Evolutionary conservation across 2,888 invertebrate species (phyloP).

Genomic region (Erebia epiphron): DNA sequence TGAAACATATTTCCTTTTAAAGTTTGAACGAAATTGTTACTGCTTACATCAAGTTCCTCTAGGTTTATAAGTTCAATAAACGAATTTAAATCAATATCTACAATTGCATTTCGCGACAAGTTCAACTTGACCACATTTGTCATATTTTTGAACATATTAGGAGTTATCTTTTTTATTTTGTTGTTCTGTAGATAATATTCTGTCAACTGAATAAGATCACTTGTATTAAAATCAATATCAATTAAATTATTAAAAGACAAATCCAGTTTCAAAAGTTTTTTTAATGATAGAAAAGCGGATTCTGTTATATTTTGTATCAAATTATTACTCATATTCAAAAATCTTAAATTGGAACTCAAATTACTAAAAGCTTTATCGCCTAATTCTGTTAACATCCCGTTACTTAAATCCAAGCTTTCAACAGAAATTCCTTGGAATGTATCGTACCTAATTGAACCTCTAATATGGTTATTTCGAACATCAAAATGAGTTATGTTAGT

Average conservation of each 20-base stretch:
- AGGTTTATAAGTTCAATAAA: constrained; percentile 30
- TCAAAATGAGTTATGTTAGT: constrained; percentile 31
- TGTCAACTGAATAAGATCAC: constrained; percentile 25
- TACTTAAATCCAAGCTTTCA: constrained; percentile 29
- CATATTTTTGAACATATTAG: constrained; percentile 25
- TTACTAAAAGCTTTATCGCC: constrained; percentile 30
- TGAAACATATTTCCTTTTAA: constrained; percentile 23
- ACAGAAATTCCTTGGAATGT: constrained; percentile 30
- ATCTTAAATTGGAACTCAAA: constrained; percentile 20
- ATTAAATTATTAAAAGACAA: constrained; percentile 31
- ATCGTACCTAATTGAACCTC: constrained; percentile 26
- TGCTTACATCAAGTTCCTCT: constrained; percentile 20
- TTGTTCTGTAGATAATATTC: constrained; percentile 31
- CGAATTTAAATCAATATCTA: constrained; percentile 24
- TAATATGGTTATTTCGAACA: constrained; percentile 24
- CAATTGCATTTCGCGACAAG: constrained; percentile 28
- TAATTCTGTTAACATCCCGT: constrained; percentile 21
- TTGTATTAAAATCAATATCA: constrained; percentile 26
- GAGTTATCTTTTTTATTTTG: constrained; percentile 27
- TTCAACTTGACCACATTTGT: constrained; percentile 22
- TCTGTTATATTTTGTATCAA: constrained; percentile 25
- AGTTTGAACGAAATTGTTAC: constrained; percentile 18
- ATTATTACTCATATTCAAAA: constrained; percentile 34
- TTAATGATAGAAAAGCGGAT: constrained; percentile 26
- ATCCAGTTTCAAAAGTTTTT: constrained; percentile 27